These are phyloP conservation scores for Castor canadensis DNA, from an alignment of 2,113 vertebrate genomes.

Conservation along the genomic window DNA sequence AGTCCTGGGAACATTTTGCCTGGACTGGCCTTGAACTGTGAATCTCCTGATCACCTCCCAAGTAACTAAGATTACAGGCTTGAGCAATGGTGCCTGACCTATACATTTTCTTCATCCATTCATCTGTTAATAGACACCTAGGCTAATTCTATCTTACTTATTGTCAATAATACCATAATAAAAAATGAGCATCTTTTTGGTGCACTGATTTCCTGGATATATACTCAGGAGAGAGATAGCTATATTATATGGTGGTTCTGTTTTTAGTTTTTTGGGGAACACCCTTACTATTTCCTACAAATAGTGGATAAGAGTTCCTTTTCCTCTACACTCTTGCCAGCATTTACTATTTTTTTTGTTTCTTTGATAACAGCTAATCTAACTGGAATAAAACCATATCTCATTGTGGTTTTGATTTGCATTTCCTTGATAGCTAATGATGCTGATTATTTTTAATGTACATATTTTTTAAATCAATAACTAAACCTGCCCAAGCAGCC, in stretches of 20 bases:
- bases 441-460: neutral
- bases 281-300: neutral
- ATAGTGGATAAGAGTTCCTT: neutral
- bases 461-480: slow-evolving; percentile 22
- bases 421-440: neutral
- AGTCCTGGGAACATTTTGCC: no score
- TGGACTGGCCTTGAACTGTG: no score
- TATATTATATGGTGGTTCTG: neutral
- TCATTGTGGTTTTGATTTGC: neutral
- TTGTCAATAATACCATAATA: neutral
- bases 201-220: neutral
- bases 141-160: neutral
- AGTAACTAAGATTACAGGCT: no score
- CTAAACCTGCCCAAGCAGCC: slow-evolving; percentile 46
- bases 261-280: neutral
- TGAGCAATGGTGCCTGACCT: no score
- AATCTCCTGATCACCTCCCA: no score
- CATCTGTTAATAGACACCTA: neutral
- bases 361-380: neutral
- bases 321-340: neutral
- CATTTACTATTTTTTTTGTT: neutral
- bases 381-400: neutral
- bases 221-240: neutral
- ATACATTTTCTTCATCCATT: no score
- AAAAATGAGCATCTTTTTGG: neutral